Evolutionary conservation across 2,797 vertebrate genomes (phyloP), one percentile per base, ranked within the genome.

Genomic region (Galaxias olidus): DNA sequence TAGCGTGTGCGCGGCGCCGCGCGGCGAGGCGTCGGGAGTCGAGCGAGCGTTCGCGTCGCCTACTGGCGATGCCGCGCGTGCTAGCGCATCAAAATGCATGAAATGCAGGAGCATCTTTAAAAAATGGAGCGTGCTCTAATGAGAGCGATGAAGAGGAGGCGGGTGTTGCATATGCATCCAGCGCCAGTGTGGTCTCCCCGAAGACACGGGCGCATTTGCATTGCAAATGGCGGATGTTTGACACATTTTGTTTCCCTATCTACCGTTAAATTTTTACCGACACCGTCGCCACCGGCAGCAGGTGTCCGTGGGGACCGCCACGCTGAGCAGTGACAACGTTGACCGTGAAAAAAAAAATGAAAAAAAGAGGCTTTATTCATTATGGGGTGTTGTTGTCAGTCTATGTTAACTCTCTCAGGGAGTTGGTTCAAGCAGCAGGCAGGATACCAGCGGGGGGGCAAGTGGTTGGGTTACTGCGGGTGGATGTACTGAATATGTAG

Each of bases 111-210:
- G 73, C 44, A 46, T 68, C 73, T 72, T 63, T 77, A 46, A 61
- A 72, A 84, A 82, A 81, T 62, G 51, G 54, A 84, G 71, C 4
- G 11, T 43, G 10, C 42, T 81, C 74, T 81, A 86, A 85, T 82
- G 81, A 68, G 71, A 69, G 64, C 71, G 68, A 43, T 49, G 42
- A 64, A 64, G 69, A 17, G 12, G 47, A 15, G 40, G 51, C 48
- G 68, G 83, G 77, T 64, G 78, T 69, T 19, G 62, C 42, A 1
- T 77, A 68, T 68, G 76, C 73, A 50, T 77, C 52, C 68, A 30
- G 61, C 4, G 65, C 61, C 64, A 79, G 69, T 66, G 58, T 74
- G 69, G 41, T 59, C 75, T 65, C 55, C 41, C 52, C 52, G 61
- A 66, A 48, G 44, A 46, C 12, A 30, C 30, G 30, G 30, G 30